phyloP scores from a whole-genome alignment of 1,140 invertebrate species.

The Papilio machaon region DNA sequence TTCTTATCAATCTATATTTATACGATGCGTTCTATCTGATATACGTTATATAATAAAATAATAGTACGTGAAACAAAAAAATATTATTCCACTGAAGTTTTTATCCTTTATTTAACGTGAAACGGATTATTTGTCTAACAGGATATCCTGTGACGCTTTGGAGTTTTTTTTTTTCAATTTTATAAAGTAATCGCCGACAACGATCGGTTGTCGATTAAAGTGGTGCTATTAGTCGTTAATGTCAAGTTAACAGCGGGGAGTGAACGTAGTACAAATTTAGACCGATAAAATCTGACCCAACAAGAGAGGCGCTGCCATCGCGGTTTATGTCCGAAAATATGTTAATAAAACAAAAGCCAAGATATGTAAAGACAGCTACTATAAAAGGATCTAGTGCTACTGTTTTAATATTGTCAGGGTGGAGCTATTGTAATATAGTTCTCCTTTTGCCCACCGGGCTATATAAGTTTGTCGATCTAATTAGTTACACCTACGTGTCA shows the following conservation, averaged over 20 bases:
- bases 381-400: not conserved
- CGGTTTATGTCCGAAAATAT: not conserved
- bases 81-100: conserved; percentile 41
- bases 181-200: conserved; percentile 60
- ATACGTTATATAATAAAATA: not conserved
- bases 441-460: not conserved
- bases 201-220: conserved; percentile 67
- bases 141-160: conserved; percentile 57
- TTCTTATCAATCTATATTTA: no score
- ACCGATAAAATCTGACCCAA: not conserved
- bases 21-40: not conserved
- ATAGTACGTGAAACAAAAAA: conserved; percentile 30
- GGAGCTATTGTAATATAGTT: not conserved
- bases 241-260: conserved; percentile 60
- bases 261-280: conserved; percentile 18
- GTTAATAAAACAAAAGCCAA: not conserved
- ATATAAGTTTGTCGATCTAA: not conserved
- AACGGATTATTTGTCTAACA: conserved; percentile 55
- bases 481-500: conserved; percentile 36
- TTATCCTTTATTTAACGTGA: conserved; percentile 49
- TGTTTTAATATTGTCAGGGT: not conserved
- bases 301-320: not conserved
- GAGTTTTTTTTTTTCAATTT: conserved; percentile 52
- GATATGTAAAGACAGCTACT: not conserved
- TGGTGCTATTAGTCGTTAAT: conserved; percentile 65